These are phyloP conservation scores for Agrochola lota DNA, from an alignment of 2,888 invertebrate species.

Conservation along the genomic window DNA sequence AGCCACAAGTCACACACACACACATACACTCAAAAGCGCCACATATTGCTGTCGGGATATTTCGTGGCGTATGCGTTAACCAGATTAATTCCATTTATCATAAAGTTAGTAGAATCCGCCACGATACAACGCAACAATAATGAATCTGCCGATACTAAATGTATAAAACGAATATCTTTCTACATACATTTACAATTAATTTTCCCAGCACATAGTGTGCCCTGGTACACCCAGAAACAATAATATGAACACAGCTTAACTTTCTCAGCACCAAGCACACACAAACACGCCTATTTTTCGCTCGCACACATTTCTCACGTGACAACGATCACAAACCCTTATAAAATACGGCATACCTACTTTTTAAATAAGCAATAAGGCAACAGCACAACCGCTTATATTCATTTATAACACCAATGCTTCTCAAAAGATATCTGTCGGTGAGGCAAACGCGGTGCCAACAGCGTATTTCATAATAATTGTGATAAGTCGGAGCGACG, in stretches of 20 bases:
- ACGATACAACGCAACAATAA: neutral
- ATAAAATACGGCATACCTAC: neutral
- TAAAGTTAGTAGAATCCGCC: neutral
- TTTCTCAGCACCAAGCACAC: neutral
- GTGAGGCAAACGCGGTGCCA: neutral
- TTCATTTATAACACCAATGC: neutral
- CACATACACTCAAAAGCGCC: neutral
- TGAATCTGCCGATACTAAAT: neutral
- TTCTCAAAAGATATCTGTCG: neutral
- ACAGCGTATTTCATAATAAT: neutral
- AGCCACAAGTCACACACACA: neutral
- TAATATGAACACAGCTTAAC: neutral
- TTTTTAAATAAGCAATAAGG: constrained; percentile 4
- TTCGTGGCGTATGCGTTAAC: neutral
- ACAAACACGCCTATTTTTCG: neutral
- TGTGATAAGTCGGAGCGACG: neutral
- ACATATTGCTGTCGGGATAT: constrained; percentile 1
- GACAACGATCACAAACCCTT: neutral
- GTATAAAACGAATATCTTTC: neutral
- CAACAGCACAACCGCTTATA: neutral
- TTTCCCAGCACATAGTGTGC: neutral
- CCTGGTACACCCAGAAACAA: neutral
- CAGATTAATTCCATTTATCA: neutral
- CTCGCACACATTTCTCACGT: neutral
- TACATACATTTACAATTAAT: neutral